phyloP scores from a whole-genome alignment of 2,797 vertebrate genomes.

The Rhinatrema bivittatum region DNA sequence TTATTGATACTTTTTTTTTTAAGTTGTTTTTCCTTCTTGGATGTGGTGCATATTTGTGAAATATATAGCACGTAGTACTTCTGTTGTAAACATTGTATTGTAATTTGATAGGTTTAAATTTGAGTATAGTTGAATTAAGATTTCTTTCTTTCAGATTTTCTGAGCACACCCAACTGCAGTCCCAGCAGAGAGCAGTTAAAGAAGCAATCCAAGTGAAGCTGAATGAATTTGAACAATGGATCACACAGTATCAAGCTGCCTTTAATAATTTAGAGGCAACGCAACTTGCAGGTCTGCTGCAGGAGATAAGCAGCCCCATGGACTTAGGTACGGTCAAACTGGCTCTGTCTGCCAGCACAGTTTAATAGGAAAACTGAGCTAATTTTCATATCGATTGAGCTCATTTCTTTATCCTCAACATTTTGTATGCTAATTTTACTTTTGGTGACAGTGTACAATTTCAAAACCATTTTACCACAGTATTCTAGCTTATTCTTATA shows the following conservation, averaged over 20 bases:
- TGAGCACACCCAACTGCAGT: constrained; percentile 91
- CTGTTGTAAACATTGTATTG: background rate
- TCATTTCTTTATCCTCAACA: background rate
- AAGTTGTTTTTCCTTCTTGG: too few relatives aligned
- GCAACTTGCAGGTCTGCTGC: constrained; percentile 88
- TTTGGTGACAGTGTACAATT: too few relatives aligned
- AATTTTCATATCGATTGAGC: background rate
- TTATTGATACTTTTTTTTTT: too few relatives aligned
- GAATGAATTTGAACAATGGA: constrained; percentile 92
- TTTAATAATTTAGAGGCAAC: constrained; percentile 90
- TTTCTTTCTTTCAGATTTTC: constrained; percentile 69
- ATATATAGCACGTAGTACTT: background rate
- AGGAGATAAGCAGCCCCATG: constrained; percentile 93
- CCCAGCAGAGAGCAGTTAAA: constrained; percentile 85
- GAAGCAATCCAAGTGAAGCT: constrained; percentile 93
- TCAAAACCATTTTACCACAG: too few relatives aligned
- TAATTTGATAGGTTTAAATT: background rate
- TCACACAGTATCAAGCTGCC: constrained; percentile 91
- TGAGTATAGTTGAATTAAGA: constrained; percentile 8
- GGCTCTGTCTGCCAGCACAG: too few relatives aligned
- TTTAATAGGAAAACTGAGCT: background rate
- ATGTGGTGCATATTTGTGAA: background rate
- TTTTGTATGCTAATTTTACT: constrained; percentile 1
- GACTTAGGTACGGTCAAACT: constrained; percentile 75
- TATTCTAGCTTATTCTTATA: too few relatives aligned